Conservation (phyloP, 30 jellyfish, hydroid and myxozoan genomes). For the Hydractinia symbiolongicarpus region DNA sequence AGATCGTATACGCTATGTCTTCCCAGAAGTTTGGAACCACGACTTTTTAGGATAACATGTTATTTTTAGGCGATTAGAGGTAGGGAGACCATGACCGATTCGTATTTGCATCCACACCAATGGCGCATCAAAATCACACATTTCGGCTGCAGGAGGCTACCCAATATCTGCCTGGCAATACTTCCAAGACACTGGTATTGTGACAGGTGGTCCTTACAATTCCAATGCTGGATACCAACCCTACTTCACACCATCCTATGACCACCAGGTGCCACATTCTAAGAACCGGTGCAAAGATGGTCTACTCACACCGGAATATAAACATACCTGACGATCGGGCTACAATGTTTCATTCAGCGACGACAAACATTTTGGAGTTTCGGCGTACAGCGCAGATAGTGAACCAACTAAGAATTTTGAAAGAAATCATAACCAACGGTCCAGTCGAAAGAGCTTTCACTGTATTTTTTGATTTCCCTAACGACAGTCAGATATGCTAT, state of each 20-base stretch:
- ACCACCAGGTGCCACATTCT: slow-evolving; percentile 75
- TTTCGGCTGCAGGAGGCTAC: slow-evolving; percentile 93
- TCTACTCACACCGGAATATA: slow-evolving; percentile 74
- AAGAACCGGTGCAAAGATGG: slow-evolving; percentile 76
- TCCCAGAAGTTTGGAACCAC: no score
- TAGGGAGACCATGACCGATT: slow-evolving; percentile 90
- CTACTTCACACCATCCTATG: slow-evolving; percentile 75
- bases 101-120: slow-evolving; percentile 65
- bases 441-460: slow-evolving; percentile 96
- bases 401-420: slow-evolving; percentile 48
- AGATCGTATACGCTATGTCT: no score
- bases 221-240: slow-evolving; percentile 85
- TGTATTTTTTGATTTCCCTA: slow-evolving; percentile 79
- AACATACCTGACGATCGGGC: slow-evolving; percentile 43
- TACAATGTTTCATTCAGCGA: slow-evolving; percentile 52
- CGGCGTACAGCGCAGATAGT: slow-evolving; percentile 47
- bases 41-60: neutral
- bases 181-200: slow-evolving; percentile 64
- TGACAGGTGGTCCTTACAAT: slow-evolving; percentile 95
- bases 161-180: slow-evolving; percentile 66
- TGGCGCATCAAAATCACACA: slow-evolving; percentile 48
- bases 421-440: slow-evolving; percentile 75
- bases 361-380: slow-evolving; percentile 71
- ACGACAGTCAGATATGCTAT: slow-evolving; percentile 58
- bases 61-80: slow-evolving; percentile 88